Evolutionary conservation across 2,888 invertebrate species (phyloP), one percentile per base, ranked within the genome.

Genomic region (Papilio demoleus): DNA sequence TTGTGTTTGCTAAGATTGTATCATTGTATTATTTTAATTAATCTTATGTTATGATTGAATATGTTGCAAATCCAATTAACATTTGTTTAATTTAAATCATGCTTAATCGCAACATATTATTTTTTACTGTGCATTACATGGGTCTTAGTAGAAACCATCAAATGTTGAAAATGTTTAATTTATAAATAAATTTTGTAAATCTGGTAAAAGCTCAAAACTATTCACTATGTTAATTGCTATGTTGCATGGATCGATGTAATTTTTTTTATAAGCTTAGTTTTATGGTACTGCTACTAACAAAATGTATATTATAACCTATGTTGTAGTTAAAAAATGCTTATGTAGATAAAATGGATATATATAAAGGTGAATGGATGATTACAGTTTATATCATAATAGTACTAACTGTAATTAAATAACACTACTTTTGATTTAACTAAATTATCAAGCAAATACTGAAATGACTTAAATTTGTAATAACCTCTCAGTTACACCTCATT

Each of bases 1-100:
- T 78, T 77, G 72, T 80, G 81, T 82, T 82, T 62, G 53, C 50
- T 17, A 50, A 58, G 17, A 59, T 38, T 68, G 59, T 65, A 56
- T 14, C 3, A 17, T 56, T 66, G 67, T 60, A 60, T 67, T 40
- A 56, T 62, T 67, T 67, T 60, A 14, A 24, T 40, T 34, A 19
- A 9, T 36, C 38, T 42, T 60, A 42, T 60, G 38, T n/a, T 59
- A 38, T 60, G 27, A 47, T 17, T 40, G 24, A 27, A 42, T 27
- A 56, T 60, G 60, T 60, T 60, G 38, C 38, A 40, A 24, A 42
- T 9, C 9, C 1, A 56, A 56, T 27, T 27, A n/a, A 56, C 53
- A 56, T 31, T n/a, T 60, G n/a, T 14, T 40, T 38, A 17, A 42
- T 60, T 60, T 60, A 4, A 24, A 60, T 19, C 8, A 62, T 36